A percentile compares a stretch with the other conserved stretches of the same genome.
These are phyloP conservation scores for Lepus townsendii DNA, from an alignment of 2,797 vertebrate species.

Conservation along the genomic window DNA sequence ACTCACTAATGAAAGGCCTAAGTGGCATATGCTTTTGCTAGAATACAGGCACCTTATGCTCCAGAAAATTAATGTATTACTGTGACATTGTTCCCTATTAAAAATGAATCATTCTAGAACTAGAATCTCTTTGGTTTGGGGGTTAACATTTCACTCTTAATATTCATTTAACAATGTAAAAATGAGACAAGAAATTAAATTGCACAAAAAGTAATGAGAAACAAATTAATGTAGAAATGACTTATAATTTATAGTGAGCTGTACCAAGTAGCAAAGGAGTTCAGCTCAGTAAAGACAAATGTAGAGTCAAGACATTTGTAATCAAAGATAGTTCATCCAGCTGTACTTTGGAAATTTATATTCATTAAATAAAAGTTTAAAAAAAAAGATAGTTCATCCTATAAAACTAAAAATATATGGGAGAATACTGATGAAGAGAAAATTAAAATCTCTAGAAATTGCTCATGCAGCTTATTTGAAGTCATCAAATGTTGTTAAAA, in stretches of 20 bases:
- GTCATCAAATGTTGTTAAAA: slow-evolving; percentile 8
- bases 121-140: slow-evolving; percentile 56
- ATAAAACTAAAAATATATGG: slow-evolving; percentile 56
- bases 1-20: slow-evolving; percentile 61
- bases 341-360: no score
- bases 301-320: slow-evolving; percentile 64
- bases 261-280: slow-evolving; percentile 50
- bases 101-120: slow-evolving; percentile 68
- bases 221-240: slow-evolving; percentile 69
- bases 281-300: slow-evolving; percentile 60
- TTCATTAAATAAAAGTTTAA: no score
- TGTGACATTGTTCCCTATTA: slow-evolving; percentile 64
- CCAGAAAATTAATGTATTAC: slow-evolving; percentile 62
- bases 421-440: slow-evolving; percentile 27
- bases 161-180: slow-evolving; percentile 67
- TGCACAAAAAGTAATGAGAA: slow-evolving; percentile 65
- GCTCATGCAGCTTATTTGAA: slow-evolving; percentile 2
- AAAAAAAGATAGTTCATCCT: slow-evolving; percentile 61
- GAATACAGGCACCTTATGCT: slow-evolving; percentile 52
- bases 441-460: background rate
- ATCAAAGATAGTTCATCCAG: slow-evolving; percentile 63
- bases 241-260: slow-evolving; percentile 76
- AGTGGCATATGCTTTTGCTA: slow-evolving; percentile 48
- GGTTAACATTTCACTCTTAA: slow-evolving; percentile 37
- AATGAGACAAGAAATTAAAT: slow-evolving; percentile 67